Evolutionary conservation across 1,140 invertebrate species (phyloP).

Genomic region (Panagrolaimus sp.): DNA sequence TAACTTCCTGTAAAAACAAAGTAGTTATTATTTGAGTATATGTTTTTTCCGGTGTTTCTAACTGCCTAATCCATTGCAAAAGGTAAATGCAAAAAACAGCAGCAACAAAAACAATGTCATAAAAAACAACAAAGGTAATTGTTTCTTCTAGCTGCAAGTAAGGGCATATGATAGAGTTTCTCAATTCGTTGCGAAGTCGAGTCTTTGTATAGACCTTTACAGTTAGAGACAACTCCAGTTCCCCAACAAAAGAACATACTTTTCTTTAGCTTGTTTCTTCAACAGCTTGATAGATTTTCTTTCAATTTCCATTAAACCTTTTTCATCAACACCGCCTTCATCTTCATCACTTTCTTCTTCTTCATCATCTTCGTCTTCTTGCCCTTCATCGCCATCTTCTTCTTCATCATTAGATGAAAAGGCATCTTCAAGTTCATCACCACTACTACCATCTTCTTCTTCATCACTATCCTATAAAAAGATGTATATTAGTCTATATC

Average conservation of each 20-base stretch:
- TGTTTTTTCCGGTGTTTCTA: background rate
- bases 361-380: slow-evolving; percentile 2
- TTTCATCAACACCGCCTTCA: slow-evolving; percentile 22
- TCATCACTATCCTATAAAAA: background rate
- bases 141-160: too few species aligned
- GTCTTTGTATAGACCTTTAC: too few species aligned
- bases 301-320: slow-evolving; percentile 72
- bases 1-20: slow-evolving; percentile 64
- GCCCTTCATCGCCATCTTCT: background rate
- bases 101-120: too few species aligned
- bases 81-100: too few species aligned
- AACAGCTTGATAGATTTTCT: slow-evolving; percentile 74
- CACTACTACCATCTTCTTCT: background rate
- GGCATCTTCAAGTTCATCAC: too few species aligned
- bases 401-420: background rate
- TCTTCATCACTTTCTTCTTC: background rate
- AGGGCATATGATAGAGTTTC: too few species aligned
- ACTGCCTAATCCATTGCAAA: background rate
- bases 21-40: slow-evolving; percentile 18
- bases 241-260: slow-evolving; percentile 57
- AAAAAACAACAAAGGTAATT: slow-evolving; percentile 28
- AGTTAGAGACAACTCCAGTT: background rate
- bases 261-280: slow-evolving; percentile 68
- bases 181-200: too few species aligned
- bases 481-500: too few species aligned